Evolutionary conservation across 92 coral and sea anemone species (phyloP).

Genomic region (Chrysogorgia sp.): DNA sequence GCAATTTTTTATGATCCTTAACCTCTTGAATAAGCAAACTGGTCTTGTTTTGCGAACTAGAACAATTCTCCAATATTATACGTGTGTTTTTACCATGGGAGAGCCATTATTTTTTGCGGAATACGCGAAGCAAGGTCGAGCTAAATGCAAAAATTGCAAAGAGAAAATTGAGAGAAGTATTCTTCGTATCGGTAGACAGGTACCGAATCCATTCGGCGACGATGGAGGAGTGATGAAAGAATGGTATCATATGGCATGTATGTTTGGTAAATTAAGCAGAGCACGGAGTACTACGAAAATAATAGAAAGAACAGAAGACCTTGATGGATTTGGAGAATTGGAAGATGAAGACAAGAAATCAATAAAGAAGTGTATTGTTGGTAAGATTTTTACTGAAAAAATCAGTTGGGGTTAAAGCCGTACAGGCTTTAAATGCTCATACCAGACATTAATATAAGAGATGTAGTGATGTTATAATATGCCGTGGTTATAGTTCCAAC

Average conservation of each 20-base stretch:
- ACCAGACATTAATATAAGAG: too few relatives aligned
- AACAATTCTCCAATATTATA: background rate
- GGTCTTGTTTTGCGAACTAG: slow-evolving; percentile 12
- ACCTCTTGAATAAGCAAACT: background rate
- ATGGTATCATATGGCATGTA: slow-evolving; percentile 90
- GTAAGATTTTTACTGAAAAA: slow-evolving; percentile 28
- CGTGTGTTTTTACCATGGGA: slow-evolving; percentile 63
- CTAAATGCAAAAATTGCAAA: slow-evolving; percentile 94
- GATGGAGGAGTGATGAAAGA: slow-evolving; percentile 96
- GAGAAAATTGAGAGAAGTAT: slow-evolving; percentile 82
- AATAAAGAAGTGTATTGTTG: slow-evolving; percentile 72
- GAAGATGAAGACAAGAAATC: slow-evolving; percentile 73
- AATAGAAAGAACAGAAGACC: slow-evolving; percentile 76
- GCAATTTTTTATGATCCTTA: slow-evolving; percentile 29
- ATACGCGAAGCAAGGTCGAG: slow-evolving; percentile 91
- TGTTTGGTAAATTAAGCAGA: slow-evolving; percentile 79
- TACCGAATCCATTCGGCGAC: slow-evolving; percentile 83
- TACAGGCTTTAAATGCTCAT: too few relatives aligned
- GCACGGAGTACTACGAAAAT: slow-evolving; percentile 86
- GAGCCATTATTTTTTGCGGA: slow-evolving; percentile 84
- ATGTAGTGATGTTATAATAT: too few relatives aligned
- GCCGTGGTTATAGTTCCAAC: too few relatives aligned
- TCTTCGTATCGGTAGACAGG: slow-evolving; percentile 76
- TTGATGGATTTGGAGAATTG: slow-evolving; percentile 80
- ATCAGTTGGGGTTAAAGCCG: background rate